Evolutionary conservation across 2,113 vertebrate genomes (phyloP), one percentile per base, ranked within the genome.

Genomic region (Scomber scombrus): DNA sequence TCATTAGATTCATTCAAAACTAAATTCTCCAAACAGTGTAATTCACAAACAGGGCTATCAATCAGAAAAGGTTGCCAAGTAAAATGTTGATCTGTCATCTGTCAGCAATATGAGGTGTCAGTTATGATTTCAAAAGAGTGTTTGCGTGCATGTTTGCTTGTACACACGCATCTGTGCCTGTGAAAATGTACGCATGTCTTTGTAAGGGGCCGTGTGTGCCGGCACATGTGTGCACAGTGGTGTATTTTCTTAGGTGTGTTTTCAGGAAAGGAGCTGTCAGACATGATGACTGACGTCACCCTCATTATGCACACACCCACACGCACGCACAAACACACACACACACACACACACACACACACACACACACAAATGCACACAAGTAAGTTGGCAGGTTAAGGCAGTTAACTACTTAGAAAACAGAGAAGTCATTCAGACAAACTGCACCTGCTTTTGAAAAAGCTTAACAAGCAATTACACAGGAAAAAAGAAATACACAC

Each of bases 161-260:
- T 81, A 74, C 72, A 86, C 80, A 86, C 58, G 45, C 66, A 14
- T 74, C 31, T 64, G 73, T 60, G 51, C 18, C 55, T 63, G 54
- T 58, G 52, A 71, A 75, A 82, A 58, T n/a, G 1, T 19, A 52
- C 12, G 18, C n/a, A n/a, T 52, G 43, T 1, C 2, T 67, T 56
- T 80, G 71, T 68, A 19, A 49, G 56, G 16, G 49, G 43, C 63
- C 18, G 49, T 26, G 80, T 74, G 76, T 71, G 66, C 57, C 14
- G 1, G 58, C 79, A 61, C 81, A 43, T 61, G 26, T 80, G 89
- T 88, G 82, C 66, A 21, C 31, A 70, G 63, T 46, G 31, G 13
- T 51, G 49, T 93, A 91, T 93, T 93, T 93, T 93, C 74, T 85
- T 88, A 93, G 93, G 91, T 93, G 93, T 81, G 84, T 84, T 92